Evolutionary conservation across 2,113 vertebrate species (phyloP).

Genomic region (Tor tambroides): DNA sequence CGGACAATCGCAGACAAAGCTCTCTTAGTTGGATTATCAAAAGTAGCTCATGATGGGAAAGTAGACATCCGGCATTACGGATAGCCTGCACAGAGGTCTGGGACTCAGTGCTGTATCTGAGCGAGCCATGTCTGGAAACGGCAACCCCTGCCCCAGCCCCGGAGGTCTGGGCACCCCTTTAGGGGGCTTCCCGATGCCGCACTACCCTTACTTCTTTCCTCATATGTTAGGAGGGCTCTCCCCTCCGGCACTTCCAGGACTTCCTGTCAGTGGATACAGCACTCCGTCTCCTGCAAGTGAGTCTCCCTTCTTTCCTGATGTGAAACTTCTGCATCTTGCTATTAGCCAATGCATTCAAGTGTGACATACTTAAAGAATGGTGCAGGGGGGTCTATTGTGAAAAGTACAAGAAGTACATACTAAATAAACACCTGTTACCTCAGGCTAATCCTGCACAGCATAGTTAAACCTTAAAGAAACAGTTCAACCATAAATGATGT

Average conservation of each 20-base stretch:
- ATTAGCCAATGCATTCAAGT: background rate
- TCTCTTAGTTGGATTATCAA: conserved; percentile 33
- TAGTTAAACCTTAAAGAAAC: background rate
- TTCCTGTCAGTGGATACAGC: conserved; percentile 95
- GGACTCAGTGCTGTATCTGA: conserved; percentile 33
- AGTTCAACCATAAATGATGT: background rate
- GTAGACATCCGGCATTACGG: conserved; percentile 52
- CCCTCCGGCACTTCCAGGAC: conserved; percentile 84
- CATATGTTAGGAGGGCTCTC: conserved; percentile 94
- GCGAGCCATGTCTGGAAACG: conserved; percentile 91
- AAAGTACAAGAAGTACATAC: background rate
- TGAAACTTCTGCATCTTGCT: background rate
- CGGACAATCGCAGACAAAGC: background rate
- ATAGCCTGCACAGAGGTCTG: conserved; percentile 33
- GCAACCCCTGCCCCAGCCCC: conserved; percentile 89
- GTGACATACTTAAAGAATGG: background rate
- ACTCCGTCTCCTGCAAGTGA: conserved; percentile 97
- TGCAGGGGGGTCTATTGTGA: background rate
- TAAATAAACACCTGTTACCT: background rate
- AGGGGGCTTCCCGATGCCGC: conserved; percentile 86
- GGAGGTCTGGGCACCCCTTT: conserved; percentile 59
- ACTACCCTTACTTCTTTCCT: conserved; percentile 96
- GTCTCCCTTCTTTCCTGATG: conserved; percentile 65
- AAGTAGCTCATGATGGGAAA: conserved; percentile 66
- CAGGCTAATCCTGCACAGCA: background rate